Evolutionary conservation across 2,113 vertebrate genomes (phyloP), one percentile per base, ranked within the genome.

Genomic region (Miniopterus natalensis): DNA sequence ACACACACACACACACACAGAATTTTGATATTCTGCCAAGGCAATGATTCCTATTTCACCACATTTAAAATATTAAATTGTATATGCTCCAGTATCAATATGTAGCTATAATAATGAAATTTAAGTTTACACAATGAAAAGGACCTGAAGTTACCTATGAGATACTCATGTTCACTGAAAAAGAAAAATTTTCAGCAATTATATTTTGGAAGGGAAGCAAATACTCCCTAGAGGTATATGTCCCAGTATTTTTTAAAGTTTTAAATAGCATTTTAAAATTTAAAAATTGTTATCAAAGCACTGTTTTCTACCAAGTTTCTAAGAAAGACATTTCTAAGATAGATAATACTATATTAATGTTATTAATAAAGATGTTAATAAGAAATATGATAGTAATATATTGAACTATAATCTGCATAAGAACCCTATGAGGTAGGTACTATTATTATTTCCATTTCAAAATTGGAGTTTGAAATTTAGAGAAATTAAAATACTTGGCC

Each of bases 391-490:
- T 65, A 53, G 17, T 13, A 66, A 55, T 36, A 77, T 71, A 61
- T 51, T 77, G 83, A 81, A 45, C 42, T 77, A 51, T 92, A 45
- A 79, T 23, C n/a, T 6, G 47, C 40, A 25, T 21, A 71, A 65
- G 47, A 83, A 42, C 15, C 17, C 10, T 77, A 21, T 49, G 47
- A 71, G 47, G 20, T 61, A 77, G 59, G 7, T 70, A 66, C 36
- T 78, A 94, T 57, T 83, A 92, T 92, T 87, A 80, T n/a, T 40
- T 94, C 42, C 53, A 55, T 92, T 96, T 81, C 17, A 77, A 73
- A 95, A 81, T 55, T 94, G 11, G 21, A 77, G 25, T 20, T 90
- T 88, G 31, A 86, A 66, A 79, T 86, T 90, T 71, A 63, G 2
- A 74, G 36, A 94, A 23, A 88, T 51, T 88, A 79, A 83, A 88